A percentile compares a stretch with the other conserved stretches of the same genome.
phyloP scores from a whole-genome alignment of 2,113 vertebrate species.

The Salvator merianae region DNA sequence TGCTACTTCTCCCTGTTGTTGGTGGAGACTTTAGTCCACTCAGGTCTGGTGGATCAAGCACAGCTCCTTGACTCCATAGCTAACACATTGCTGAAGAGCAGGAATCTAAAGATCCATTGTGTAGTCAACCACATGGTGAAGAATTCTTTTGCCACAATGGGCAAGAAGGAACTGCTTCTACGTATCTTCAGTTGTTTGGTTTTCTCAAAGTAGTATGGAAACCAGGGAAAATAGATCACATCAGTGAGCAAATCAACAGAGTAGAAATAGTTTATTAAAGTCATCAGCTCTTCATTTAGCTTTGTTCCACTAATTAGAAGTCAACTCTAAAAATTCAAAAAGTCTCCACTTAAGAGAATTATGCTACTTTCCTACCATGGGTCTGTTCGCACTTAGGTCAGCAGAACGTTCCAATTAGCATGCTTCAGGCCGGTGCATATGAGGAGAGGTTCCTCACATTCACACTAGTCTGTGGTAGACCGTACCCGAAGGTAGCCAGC shows the following conservation, averaged over 20 bases:
- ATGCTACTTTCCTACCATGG: neutral
- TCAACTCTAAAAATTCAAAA: too few relatives aligned
- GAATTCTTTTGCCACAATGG: neutral
- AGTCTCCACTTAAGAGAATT: neutral
- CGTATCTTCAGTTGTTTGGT: neutral
- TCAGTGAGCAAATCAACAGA: conserved; percentile 8
- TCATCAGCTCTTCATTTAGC: neutral
- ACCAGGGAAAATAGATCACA: neutral
- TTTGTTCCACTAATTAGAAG: too few relatives aligned
- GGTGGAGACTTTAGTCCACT: neutral
- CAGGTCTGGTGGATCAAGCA: conserved; percentile 15
- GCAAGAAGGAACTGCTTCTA: neutral
- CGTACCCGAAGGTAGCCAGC: too few relatives aligned
- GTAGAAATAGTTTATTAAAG: neutral
- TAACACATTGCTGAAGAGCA: neutral
- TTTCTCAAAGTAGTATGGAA: neutral
- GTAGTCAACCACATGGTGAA: neutral
- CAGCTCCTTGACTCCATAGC: conserved; percentile 21
- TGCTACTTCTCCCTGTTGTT: neutral
- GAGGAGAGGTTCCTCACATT: too few relatives aligned
- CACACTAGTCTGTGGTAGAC: too few relatives aligned
- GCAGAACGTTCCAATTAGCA: too few relatives aligned
- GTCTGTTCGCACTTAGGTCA: too few relatives aligned
- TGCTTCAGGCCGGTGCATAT: too few relatives aligned
- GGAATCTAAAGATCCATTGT: neutral